These are phyloP conservation scores for Tragopan temminckii DNA, from an alignment of 2,797 vertebrate genomes.

Conservation along the genomic window DNA sequence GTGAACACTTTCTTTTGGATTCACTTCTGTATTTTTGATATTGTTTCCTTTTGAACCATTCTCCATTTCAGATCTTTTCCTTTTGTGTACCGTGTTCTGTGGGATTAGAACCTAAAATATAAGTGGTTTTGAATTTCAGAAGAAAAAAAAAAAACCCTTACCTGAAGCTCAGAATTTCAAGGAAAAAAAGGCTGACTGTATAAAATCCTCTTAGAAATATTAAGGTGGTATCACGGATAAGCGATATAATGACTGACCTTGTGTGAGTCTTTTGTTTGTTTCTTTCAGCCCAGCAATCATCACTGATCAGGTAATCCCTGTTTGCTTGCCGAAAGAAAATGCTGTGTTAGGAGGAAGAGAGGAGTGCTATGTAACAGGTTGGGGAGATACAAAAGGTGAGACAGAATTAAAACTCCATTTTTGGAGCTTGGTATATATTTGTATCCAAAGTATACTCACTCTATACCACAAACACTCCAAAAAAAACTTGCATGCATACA, in stretches of 20 bases:
- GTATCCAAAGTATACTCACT: neutral
- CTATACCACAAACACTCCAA: neutral
- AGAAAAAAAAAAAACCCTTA: neutral
- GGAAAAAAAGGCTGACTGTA: neutral
- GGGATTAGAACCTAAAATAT: neutral
- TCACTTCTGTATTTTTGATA: neutral
- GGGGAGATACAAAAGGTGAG: slow-evolving; percentile 94
- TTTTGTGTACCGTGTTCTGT: neutral
- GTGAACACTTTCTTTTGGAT: neutral
- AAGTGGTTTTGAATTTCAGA: neutral
- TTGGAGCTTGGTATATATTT: neutral
- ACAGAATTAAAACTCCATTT: neutral
- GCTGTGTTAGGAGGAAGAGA: slow-evolving; percentile 86
- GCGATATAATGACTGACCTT: neutral
- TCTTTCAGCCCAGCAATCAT: slow-evolving; percentile 87
- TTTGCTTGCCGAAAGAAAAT: slow-evolving; percentile 89
- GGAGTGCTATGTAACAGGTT: slow-evolving; percentile 93
- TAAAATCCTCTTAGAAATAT: neutral
- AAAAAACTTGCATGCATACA: neutral
- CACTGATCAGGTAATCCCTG: slow-evolving; percentile 87
- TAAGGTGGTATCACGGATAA: neutral
- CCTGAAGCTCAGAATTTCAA: neutral
- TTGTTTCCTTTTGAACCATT: neutral
- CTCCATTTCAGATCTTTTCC: neutral
- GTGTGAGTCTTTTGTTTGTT: neutral